Conservation (phyloP, 2,888 invertebrate genomes). For the Dynastes grantii region DNA sequence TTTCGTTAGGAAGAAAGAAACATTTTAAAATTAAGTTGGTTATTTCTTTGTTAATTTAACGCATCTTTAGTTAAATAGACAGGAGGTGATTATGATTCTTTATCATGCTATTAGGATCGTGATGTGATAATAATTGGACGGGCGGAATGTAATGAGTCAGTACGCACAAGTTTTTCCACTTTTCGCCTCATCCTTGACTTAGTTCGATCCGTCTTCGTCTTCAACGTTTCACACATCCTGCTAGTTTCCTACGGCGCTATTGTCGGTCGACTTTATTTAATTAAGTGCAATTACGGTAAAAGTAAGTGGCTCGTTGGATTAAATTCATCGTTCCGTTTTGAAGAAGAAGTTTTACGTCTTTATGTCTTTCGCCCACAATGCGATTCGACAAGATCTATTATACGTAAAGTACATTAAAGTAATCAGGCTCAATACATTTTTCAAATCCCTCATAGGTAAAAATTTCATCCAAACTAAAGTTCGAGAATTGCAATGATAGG, state of each 20-base stretch:
- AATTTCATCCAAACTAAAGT: too few relatives aligned
- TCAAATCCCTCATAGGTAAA: too few relatives aligned
- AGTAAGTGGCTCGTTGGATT: slow-evolving; percentile 29
- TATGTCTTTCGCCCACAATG: neutral
- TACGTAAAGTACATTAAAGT: neutral
- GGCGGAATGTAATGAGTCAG: slow-evolving; percentile 4
- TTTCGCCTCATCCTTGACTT: slow-evolving; percentile 11
- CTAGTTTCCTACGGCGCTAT: slow-evolving; percentile 42
- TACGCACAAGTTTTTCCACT: neutral
- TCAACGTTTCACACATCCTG: slow-evolving; percentile 37
- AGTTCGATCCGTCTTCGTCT: slow-evolving; percentile 5
- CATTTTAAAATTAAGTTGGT: neutral
- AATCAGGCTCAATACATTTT: neutral
- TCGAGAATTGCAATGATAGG: too few relatives aligned
- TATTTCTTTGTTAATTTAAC: neutral
- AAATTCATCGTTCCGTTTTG: slow-evolving; percentile 23
- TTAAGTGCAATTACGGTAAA: slow-evolving; percentile 37
- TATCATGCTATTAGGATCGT: neutral
- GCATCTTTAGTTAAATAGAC: neutral
- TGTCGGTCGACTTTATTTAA: slow-evolving; percentile 42
- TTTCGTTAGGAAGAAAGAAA: neutral
- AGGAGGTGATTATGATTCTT: slow-evolving; percentile 1
- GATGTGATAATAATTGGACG: slow-evolving; percentile 11
- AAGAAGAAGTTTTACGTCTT: neutral
- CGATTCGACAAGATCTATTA: neutral